Evolutionary conservation across 2,113 vertebrate genomes (phyloP), one percentile per base, ranked within the genome.

Genomic region (Phainopepla nitens): DNA sequence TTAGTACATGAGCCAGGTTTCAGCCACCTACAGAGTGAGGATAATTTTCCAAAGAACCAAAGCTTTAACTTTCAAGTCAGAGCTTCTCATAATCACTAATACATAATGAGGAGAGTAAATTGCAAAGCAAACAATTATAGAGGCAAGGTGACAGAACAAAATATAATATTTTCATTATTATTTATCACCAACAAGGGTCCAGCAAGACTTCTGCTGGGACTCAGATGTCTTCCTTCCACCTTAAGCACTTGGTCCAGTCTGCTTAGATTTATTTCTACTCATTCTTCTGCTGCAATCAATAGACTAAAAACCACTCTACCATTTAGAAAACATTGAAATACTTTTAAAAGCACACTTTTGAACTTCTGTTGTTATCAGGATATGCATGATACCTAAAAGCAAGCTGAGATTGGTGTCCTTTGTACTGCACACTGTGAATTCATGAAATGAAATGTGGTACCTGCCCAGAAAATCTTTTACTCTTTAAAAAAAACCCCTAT

Each of bases 1-100:
- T 71, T n/a, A 49, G 77, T 29, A 42, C 3, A 28, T 2, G 3
- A 11, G 22, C 28, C 20, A 79, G 9, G 9, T 71, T 88, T 82
- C 82, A 64, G 23, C 6, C 27, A 64, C 25, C 22, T 44, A 25
- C 4, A 57, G 15, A 0, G 0, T 1, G 2, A 87, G 7, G 21
- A 44, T 61, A 20, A 36, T 51, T 44, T 82, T 68, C 36, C 25
- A 82, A 80, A 77, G n/a, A 56, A 33, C 2, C 20, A 81, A 85
- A 69, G 9, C 15, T 69, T 61, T 23, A 60, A 36, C 56, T 77
- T 87, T 49, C 12, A 51, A 41, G 4, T 33, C 42, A 68, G 25
- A 82, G 5, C 11, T 65, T 51, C 18, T 6, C 23, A 39, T 33
- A 22, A 61, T 36, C 28, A 45, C 10, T 29, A 15, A 27, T 12